Percentiles rank a stretch among this genome's conserved stretches.
Conservation (phyloP, 2,888 invertebrate genomes). For the Gasteruption jaculator region DNA sequence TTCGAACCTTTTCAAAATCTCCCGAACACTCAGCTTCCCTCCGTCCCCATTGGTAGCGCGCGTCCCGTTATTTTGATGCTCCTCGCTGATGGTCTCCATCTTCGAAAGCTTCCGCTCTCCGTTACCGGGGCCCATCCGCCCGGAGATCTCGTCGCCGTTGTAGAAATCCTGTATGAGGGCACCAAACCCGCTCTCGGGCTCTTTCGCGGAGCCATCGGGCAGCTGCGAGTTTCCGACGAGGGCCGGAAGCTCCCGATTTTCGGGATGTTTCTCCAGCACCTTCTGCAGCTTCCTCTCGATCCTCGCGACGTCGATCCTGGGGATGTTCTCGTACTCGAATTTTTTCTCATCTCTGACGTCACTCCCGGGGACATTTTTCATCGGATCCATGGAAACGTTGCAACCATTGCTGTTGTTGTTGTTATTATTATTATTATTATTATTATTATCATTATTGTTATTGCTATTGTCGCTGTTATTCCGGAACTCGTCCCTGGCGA, state of each 20-base stretch:
- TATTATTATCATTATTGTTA: constrained; percentile 34
- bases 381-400: constrained; percentile 19
- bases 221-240: neutral
- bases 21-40: constrained; percentile 78
- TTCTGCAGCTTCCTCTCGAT: constrained; percentile 35
- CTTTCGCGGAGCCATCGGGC: constrained; percentile 2
- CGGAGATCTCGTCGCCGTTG: constrained; percentile 35
- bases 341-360: constrained; percentile 28
- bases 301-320: constrained; percentile 44
- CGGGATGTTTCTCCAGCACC: constrained; percentile 11
- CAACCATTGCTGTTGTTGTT: constrained; percentile 45
- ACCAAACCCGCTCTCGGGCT: too few relatives aligned
- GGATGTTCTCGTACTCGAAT: constrained; percentile 49
- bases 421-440: constrained; percentile 44
- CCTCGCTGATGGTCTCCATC: constrained; percentile 81
- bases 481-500: constrained; percentile 43
- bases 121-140: constrained; percentile 22
- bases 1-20: constrained; percentile 78
- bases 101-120: constrained; percentile 41
- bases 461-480: constrained; percentile 25
- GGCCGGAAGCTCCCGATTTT: neutral
- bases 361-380: too few relatives aligned
- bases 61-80: too few relatives aligned
- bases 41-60: too few relatives aligned
- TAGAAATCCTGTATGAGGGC: constrained; percentile 44